Percentiles rank a stretch among this genome's conserved stretches.
These are phyloP conservation scores for Fundulus diaphanus DNA, from an alignment of 2,797 vertebrate genomes.

Conservation along the genomic window DNA sequence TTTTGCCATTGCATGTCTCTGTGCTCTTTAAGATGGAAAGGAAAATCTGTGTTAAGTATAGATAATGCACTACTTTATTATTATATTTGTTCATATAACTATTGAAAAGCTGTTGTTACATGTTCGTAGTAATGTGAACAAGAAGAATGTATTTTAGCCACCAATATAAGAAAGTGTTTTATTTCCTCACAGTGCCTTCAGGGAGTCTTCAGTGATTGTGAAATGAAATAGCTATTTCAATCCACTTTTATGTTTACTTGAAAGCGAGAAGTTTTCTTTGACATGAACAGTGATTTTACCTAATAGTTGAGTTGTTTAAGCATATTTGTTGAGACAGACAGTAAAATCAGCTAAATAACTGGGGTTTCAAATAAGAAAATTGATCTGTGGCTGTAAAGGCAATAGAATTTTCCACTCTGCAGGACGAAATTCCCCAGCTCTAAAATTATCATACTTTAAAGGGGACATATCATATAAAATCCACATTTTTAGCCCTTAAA, in stretches of 20 bases:
- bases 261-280: background rate
- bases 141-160: background rate
- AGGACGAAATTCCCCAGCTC: too few species aligned
- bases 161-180: background rate
- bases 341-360: too few species aligned
- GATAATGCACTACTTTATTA: background rate
- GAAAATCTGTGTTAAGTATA: background rate
- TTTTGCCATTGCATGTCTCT: background rate
- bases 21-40: background rate
- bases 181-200: background rate
- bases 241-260: background rate
- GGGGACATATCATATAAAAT: too few species aligned
- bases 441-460: too few species aligned
- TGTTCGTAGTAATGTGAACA: background rate
- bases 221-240: background rate
- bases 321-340: too few species aligned
- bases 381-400: too few species aligned
- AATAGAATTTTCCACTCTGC: too few species aligned
- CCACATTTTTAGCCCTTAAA: too few species aligned
- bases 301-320: background rate
- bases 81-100: background rate
- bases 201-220: background rate
- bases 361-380: too few species aligned
- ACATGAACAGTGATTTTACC: conserved; percentile 1
- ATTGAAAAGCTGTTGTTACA: conserved; percentile 1